These are phyloP conservation scores for Dascillus cervinus DNA, from an alignment of 2,888 invertebrate genomes.

Conservation along the genomic window DNA sequence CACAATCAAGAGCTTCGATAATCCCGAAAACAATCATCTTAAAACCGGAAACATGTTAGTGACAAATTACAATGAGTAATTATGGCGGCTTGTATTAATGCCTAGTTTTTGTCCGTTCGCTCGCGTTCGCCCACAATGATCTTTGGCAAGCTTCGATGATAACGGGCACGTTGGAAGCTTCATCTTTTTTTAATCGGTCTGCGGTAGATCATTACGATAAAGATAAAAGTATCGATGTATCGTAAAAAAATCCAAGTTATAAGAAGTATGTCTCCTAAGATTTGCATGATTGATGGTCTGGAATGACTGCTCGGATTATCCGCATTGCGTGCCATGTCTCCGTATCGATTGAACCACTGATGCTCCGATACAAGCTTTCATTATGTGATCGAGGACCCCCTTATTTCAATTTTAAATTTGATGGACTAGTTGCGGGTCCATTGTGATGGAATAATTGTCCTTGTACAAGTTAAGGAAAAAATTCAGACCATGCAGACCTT, in stretches of 20 bases:
- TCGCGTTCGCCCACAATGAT: background rate
- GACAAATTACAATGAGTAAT: conserved; percentile 27
- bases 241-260: conserved; percentile 15
- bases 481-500: too few species aligned
- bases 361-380: conserved; percentile 26
- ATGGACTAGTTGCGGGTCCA: background rate
- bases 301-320: conserved; percentile 36
- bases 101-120: background rate
- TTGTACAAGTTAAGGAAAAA: too few species aligned
- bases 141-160: conserved; percentile 4
- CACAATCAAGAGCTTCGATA: too few species aligned
- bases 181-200: conserved; percentile 9
- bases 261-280: conserved; percentile 28
- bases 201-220: conserved; percentile 11
- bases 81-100: conserved; percentile 16
- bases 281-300: conserved; percentile 37
- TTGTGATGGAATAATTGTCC: too few species aligned
- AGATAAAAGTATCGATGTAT: conserved; percentile 14
- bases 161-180: conserved; percentile 9
- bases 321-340: conserved; percentile 37
- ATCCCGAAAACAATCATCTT: too few species aligned
- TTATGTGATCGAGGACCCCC: conserved; percentile 21
- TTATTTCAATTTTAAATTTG: conserved; percentile 15
- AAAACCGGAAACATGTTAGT: conserved; percentile 28
- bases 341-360: conserved; percentile 26